Conservation (phyloP, 2,113 vertebrate genomes). For the Pelvicachromis taeniatus region DNA sequence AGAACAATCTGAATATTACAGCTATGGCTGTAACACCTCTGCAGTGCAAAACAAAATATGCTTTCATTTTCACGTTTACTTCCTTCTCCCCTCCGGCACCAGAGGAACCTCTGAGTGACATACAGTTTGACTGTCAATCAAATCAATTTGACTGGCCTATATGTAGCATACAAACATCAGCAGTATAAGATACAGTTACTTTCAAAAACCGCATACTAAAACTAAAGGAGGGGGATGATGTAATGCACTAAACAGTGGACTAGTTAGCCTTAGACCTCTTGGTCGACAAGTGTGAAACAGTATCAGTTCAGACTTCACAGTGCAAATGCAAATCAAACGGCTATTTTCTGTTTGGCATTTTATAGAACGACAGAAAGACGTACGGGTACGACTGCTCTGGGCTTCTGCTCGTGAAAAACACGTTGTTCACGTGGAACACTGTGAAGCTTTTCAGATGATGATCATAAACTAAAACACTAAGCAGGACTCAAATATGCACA, state of each 20-base stretch:
- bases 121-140: no score
- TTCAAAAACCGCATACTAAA: background rate
- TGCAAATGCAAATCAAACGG: background rate
- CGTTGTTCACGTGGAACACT: background rate
- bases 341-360: background rate
- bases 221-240: background rate
- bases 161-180: background rate
- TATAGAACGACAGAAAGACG: background rate
- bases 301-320: background rate
- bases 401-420: background rate
- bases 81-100: background rate
- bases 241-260: background rate
- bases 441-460: background rate
- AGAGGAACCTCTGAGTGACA: background rate
- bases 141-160: background rate
- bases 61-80: no score
- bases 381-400: background rate
- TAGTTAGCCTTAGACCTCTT: background rate
- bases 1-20: background rate
- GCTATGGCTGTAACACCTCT: no score
- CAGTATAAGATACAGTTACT: background rate
- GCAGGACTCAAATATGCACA: no score
- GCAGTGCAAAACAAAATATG: no score
- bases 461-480: no score
- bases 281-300: background rate